These are phyloP conservation scores for Tragopan temminckii DNA, from an alignment of 2,797 vertebrate species.

Conservation along the genomic window DNA sequence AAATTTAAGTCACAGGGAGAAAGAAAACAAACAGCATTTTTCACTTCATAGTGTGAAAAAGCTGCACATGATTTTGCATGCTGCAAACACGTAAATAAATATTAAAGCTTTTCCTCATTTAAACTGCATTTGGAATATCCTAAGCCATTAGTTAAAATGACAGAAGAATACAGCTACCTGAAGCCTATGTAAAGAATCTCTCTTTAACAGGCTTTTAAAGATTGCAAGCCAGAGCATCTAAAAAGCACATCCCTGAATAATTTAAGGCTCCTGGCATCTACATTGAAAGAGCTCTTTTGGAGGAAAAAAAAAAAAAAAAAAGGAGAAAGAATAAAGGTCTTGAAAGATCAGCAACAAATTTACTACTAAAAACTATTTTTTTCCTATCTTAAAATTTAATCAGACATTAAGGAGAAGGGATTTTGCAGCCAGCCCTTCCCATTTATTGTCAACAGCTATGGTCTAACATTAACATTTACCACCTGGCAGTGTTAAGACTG, in stretches of 20 bases:
- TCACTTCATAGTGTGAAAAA: background rate
- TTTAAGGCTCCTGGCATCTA: slow-evolving; percentile 68
- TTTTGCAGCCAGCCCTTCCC: slow-evolving; percentile 60
- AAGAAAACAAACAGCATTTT: background rate
- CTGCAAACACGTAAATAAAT: slow-evolving; percentile 55
- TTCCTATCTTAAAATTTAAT: slow-evolving; percentile 52
- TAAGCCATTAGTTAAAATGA: slow-evolving; percentile 66
- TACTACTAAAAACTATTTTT: slow-evolving; percentile 40
- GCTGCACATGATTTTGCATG: background rate
- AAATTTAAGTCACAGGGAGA: slow-evolving; percentile 1
- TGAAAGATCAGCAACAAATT: slow-evolving; percentile 44
- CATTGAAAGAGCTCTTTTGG: slow-evolving; percentile 25
- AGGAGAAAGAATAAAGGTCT: slow-evolving; percentile 43
- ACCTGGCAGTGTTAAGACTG: slow-evolving; percentile 30
- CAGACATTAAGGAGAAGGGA: background rate
- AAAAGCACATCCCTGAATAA: slow-evolving; percentile 77
- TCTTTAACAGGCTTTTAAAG: slow-evolving; percentile 75
- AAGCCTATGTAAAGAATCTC: slow-evolving; percentile 70
- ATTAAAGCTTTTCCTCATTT: slow-evolving; percentile 58
- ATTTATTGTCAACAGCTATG: slow-evolving; percentile 61
- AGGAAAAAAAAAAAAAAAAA: background rate
- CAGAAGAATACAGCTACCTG: slow-evolving; percentile 69
- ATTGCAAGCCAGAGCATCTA: slow-evolving; percentile 65
- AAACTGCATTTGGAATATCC: slow-evolving; percentile 53
- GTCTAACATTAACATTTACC: slow-evolving; percentile 60